Conservation (phyloP, 2,888 invertebrate species). For the Pheosia tremula region DNA sequence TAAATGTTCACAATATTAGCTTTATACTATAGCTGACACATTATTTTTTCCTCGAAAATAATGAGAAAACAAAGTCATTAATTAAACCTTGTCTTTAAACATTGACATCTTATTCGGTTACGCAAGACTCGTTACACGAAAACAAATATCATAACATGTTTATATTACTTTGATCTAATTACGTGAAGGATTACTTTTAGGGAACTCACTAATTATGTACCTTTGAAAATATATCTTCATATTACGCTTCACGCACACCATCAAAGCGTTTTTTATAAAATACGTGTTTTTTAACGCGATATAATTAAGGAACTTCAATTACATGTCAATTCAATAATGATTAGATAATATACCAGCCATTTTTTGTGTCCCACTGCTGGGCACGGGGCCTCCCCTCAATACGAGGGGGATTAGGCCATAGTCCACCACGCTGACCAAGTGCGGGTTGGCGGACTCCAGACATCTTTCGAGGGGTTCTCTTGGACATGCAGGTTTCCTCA, state of each 20-base stretch:
- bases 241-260: too few species aligned
- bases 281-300: background rate
- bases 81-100: background rate
- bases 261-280: background rate
- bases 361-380: too few species aligned
- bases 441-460: too few species aligned
- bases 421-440: too few species aligned
- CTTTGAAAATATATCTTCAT: too few species aligned
- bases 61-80: background rate
- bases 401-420: too few species aligned
- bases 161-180: background rate
- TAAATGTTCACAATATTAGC: too few species aligned
- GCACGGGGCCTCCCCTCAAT: too few species aligned
- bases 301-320: slow-evolving; percentile 11
- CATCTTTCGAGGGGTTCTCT: too few species aligned
- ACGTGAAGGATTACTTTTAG: background rate
- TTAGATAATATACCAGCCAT: too few species aligned
- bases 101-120: background rate
- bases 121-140: background rate
- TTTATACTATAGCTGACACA: too few species aligned
- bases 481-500: too few species aligned
- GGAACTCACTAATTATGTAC: background rate
- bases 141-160: background rate
- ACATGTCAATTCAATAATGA: slow-evolving; percentile 19
- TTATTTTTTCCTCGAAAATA: background rate